Evolutionary conservation across 2,113 vertebrate genomes (phyloP).

Genomic region (Crotalus helleri): DNA sequence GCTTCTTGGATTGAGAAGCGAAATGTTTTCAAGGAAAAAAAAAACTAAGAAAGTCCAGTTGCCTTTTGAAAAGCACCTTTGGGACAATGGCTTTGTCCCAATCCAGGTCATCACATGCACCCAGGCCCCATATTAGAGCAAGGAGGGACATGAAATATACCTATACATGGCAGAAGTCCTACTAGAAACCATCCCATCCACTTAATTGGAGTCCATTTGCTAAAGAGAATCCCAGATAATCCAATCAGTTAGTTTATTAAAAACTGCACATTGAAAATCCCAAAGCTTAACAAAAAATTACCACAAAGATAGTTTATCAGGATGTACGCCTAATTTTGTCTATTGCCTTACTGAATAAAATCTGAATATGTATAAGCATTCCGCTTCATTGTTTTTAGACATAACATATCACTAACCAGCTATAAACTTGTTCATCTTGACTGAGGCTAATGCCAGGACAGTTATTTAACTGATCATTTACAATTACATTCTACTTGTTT

Average conservation of each 20-base stretch:
- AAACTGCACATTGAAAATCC: background rate
- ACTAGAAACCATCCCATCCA: background rate
- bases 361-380: background rate
- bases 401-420: background rate
- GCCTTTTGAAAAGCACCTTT: background rate
- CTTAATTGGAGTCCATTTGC: background rate
- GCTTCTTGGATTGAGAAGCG: background rate
- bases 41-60: background rate
- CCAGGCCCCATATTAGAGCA: background rate
- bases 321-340: background rate
- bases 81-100: background rate
- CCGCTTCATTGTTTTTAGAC: background rate
- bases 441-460: background rate
- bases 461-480: background rate
- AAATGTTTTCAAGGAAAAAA: background rate
- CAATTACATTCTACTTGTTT: background rate
- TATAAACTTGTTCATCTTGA: background rate
- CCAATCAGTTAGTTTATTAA: background rate
- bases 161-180: background rate
- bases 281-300: constrained; percentile 9
- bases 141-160: background rate
- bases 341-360: constrained; percentile 1
- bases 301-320: background rate
- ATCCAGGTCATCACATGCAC: background rate
- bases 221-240: background rate